These are phyloP conservation scores for Thaumatotibia leucotreta DNA, from an alignment of 1,140 invertebrate genomes.

Conservation along the genomic window DNA sequence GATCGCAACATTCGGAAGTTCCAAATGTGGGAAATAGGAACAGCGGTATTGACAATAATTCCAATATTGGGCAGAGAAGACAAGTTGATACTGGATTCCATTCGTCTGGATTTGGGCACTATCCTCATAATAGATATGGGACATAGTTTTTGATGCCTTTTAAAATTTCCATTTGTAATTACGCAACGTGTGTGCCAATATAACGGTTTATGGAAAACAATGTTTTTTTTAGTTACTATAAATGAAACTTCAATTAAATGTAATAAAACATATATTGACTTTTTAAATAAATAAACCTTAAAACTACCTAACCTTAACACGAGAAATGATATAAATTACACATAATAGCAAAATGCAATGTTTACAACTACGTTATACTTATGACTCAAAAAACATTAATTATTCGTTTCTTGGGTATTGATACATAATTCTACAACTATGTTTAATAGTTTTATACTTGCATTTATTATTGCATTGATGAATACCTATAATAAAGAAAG, in stretches of 20 bases:
- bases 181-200: too few species aligned
- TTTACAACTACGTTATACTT: conserved; percentile 2
- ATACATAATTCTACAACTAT: not conserved
- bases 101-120: too few species aligned
- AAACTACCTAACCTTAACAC: conserved; percentile 58
- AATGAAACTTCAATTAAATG: conserved; percentile 41
- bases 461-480: not conserved
- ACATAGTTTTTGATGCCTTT: too few species aligned
- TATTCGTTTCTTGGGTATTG: not conserved
- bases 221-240: not conserved
- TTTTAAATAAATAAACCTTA: conserved; percentile 72
- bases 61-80: not conserved
- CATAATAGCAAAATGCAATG: conserved; percentile 54
- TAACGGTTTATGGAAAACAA: too few species aligned
- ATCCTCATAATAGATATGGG: too few species aligned
- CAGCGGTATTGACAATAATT: not conserved
- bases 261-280: conserved; percentile 75
- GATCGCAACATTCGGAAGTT: not conserved
- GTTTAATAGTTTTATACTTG: not conserved
- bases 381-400: conserved; percentile 18
- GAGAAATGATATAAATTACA: conserved; percentile 43
- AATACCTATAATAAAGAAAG: too few species aligned
- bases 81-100: too few species aligned
- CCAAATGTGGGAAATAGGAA: not conserved
- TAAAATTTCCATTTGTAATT: too few species aligned